Evolutionary conservation across 2,888 invertebrate genomes (phyloP), one percentile per base, ranked within the genome.

Genomic region (Netelia fuscicornis): DNA sequence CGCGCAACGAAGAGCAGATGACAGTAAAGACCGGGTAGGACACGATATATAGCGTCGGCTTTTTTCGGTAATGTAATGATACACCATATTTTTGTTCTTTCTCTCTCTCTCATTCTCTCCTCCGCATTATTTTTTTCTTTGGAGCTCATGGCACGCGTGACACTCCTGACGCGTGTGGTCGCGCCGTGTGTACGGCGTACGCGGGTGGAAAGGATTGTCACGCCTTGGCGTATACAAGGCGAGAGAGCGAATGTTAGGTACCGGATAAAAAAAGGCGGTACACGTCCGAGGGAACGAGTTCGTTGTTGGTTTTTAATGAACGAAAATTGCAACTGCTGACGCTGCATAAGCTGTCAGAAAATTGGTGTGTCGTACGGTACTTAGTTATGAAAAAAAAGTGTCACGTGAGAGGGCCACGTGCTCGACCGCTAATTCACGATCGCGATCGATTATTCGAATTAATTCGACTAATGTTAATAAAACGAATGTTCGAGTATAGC

Each of bases 321-420:
- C 67, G 30, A 79, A 71, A 80, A 76, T 71, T 72, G 83, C 77
- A 62, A 78, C 81, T 56, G 78, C 58, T 56, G 84, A 56, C 64
- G 58, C 23, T 56, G 44, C 68, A 85, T 70, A 81, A 86, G 88
- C 30, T 44, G 44, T 65, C 9, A n/a, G 2, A 17, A 17, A 30
- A 62, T 13, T 17, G 37, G 42, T 65, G n/a, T 11, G 23, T 44
- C 37, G 9, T 23, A 30, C n/a, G 10, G 56, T 58, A n/a, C 23
- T 44, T 67, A 75, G 20, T 17, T 37, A 30, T 5, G 30, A 30
- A 75, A 54, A 70, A 37, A 17, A 17, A 17, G 17, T 64, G 48
- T 62, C 60, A 20, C 67, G 5, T 30, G 30, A 5, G 30, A 5
- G 3, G 0, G 30, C 30, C 30, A 30, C 30, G 30, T 30, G 2